These are phyloP conservation scores for Zoanthus solanderi DNA, from an alignment of 92 coral and sea anemone species.

Conservation along the genomic window DNA sequence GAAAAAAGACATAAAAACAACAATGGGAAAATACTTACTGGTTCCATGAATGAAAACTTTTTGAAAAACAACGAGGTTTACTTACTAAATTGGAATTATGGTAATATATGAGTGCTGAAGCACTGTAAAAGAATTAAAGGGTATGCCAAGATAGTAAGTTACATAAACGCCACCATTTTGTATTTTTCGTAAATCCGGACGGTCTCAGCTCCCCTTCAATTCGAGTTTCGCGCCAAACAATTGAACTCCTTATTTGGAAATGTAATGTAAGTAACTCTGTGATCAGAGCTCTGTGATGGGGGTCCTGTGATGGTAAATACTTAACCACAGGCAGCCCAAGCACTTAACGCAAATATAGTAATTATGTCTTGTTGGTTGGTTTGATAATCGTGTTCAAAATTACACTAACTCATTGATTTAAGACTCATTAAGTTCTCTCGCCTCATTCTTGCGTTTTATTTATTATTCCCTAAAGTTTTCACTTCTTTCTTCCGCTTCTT, in stretches of 20 bases:
- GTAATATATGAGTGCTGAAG: neutral
- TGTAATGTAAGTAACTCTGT: neutral
- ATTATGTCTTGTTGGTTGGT: too few species aligned
- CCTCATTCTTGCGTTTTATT: too few species aligned
- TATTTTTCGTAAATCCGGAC: neutral
- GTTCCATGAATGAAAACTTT: neutral
- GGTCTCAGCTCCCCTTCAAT: neutral
- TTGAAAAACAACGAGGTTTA: neutral
- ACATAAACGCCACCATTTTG: neutral
- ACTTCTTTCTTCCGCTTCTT: too few species aligned
- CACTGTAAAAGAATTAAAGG: neutral
- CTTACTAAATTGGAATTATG: neutral
- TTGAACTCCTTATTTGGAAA: conserved; percentile 21
- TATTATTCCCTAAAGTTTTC: too few species aligned
- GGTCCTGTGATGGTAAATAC: too few species aligned
- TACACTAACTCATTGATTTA: too few species aligned
- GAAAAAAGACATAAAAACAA: neutral
- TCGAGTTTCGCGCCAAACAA: conserved; percentile 17
- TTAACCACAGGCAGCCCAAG: too few species aligned
- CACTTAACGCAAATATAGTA: too few species aligned
- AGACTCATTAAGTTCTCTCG: too few species aligned
- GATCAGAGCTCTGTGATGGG: too few species aligned
- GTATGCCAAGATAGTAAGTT: neutral
- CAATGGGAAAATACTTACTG: neutral
- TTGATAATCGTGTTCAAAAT: too few species aligned